Conservation (phyloP, 1,140 invertebrate species). For the Campoletis sonorensis region DNA sequence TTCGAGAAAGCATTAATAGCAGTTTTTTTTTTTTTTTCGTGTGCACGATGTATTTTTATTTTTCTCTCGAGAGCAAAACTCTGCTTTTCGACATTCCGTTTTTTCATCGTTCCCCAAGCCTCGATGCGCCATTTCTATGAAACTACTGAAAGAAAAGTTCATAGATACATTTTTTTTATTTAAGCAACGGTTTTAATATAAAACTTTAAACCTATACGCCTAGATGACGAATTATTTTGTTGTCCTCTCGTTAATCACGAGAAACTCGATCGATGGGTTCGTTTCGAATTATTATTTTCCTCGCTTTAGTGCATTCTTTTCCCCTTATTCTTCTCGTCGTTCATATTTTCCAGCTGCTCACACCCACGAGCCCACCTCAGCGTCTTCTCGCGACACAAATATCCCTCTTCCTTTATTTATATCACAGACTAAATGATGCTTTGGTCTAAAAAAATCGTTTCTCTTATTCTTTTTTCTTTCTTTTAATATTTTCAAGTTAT, state of each 20-base stretch:
- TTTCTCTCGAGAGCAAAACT: slow-evolving; percentile 13
- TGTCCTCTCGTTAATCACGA: slow-evolving; percentile 17
- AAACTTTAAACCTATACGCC: slow-evolving; percentile 43
- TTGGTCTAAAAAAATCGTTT: slow-evolving; percentile 73
- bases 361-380: background rate
- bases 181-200: slow-evolving; percentile 46
- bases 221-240: slow-evolving; percentile 42
- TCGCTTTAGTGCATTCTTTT: background rate
- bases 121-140: background rate
- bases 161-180: slow-evolving; percentile 29
- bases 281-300: background rate
- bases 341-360: background rate
- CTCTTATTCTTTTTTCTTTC: slow-evolving; percentile 49
- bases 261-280: slow-evolving; percentile 16
- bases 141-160: background rate
- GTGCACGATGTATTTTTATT: background rate
- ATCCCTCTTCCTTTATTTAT: slow-evolving; percentile 58
- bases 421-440: slow-evolving; percentile 78
- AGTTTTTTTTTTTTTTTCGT: slow-evolving; percentile 28
- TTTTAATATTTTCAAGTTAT: slow-evolving; percentile 25
- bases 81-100: slow-evolving; percentile 5
- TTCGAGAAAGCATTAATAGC: too few species aligned
- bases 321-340: background rate
- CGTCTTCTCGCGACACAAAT: slow-evolving; percentile 31
- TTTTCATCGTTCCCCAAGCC: slow-evolving; percentile 11